phyloP scores from a whole-genome alignment of 2,888 invertebrate species.

The Cheilosia scutellata region DNA sequence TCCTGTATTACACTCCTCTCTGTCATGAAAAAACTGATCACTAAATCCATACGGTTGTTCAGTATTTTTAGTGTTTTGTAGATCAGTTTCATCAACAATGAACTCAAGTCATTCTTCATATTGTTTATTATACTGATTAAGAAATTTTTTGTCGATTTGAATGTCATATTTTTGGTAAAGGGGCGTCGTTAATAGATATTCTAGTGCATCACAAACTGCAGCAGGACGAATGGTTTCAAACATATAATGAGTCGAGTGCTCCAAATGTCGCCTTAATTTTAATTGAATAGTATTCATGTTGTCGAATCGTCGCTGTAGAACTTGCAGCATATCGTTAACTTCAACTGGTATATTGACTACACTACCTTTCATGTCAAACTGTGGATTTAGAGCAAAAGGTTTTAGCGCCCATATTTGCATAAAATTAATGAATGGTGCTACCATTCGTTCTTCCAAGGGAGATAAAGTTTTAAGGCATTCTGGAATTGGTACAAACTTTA shows the following conservation, averaged over 20 bases:
- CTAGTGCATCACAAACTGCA: constrained; percentile 74
- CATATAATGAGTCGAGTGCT: constrained; percentile 78
- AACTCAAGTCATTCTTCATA: constrained; percentile 9
- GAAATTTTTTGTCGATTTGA: constrained; percentile 2
- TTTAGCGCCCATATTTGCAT: constrained; percentile 79
- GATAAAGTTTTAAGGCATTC: constrained; percentile 18
- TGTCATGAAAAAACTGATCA: too few species aligned
- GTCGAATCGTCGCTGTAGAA: too few species aligned
- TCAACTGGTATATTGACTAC: too few species aligned
- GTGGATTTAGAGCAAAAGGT: neutral
- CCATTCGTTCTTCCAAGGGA: constrained; percentile 80
- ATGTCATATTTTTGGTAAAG: constrained; percentile 13
- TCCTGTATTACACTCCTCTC: too few species aligned
- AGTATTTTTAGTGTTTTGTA: too few species aligned
- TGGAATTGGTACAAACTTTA: neutral
- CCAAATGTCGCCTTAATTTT: constrained; percentile 76
- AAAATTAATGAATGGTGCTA: constrained; percentile 80
- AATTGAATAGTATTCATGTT: too few species aligned
- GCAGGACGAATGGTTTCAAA: constrained; percentile 78
- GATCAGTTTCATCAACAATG: neutral
- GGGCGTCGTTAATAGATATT: constrained; percentile 75
- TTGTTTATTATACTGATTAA: neutral
- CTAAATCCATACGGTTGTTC: too few species aligned
- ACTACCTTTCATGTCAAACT: too few species aligned
- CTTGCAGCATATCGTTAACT: too few species aligned